Conservation (phyloP, 2,797 vertebrate genomes). For the Rhabdomys pumilio region DNA sequence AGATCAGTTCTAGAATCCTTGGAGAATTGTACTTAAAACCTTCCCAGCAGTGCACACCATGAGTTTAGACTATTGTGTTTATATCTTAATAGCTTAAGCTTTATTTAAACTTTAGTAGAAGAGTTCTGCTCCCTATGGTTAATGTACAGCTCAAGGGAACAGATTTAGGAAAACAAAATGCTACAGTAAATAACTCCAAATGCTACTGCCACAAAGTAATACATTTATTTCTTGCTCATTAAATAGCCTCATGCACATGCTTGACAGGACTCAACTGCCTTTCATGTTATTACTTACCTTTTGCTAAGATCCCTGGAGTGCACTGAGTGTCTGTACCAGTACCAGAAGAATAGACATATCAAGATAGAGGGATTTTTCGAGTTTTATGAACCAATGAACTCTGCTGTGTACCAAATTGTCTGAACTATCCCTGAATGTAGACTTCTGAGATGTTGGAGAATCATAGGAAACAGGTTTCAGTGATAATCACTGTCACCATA, state of each 20-base stretch:
- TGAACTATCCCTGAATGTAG: neutral
- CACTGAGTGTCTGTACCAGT: neutral
- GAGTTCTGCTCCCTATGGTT: neutral
- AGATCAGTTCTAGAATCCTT: neutral
- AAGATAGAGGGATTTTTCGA: neutral
- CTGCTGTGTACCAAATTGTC: neutral
- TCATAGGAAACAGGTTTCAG: neutral
- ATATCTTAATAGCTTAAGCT: neutral
- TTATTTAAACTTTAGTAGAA: neutral
- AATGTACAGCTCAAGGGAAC: neutral
- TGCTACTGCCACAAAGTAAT: neutral
- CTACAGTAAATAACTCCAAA: neutral
- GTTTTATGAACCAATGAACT: neutral
- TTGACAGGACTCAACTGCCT: neutral
- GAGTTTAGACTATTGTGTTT: neutral
- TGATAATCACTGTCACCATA: neutral
- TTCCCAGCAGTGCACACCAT: neutral
- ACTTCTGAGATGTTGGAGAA: neutral
- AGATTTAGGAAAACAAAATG: neutral
- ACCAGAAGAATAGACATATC: neutral
- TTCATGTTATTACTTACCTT: neutral
- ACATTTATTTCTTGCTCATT: neutral
- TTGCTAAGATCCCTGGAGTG: neutral
- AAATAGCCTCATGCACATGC: neutral
- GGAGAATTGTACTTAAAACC: neutral